Base-by-base conservation (phyloP, 2,888 invertebrate species). In the Diplazon laetatorius region DNA sequence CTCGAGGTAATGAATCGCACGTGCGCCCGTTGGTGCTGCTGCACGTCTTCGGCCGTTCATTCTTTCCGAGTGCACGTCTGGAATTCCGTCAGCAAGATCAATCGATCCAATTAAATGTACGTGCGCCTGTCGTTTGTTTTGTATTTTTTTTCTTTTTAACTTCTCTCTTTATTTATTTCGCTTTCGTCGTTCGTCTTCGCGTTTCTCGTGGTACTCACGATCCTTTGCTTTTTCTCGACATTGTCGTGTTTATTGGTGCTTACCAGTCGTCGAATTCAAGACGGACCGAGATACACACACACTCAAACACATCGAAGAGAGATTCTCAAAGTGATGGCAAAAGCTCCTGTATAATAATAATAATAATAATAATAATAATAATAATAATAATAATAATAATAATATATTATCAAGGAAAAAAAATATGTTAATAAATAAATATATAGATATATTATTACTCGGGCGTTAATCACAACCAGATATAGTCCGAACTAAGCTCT, bases 41-140 rank as follows among this genome's bases (percentile, higher is more conserved):
- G 48, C 48, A 66, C 42, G 35, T 68, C 44, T 65, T 65, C 70
- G 63, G 14, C 50, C 35, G 18, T 77, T 44, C 39, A 55, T 76
- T 65, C 60, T 16, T 30, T 57, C 55, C 50, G 62, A 48, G 25
- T 46, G 42, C 78, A 57, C 75, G 62, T 52, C 63, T 68, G 78
- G 75, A 76, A 79, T 79, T 76, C 68, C 46, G 71, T 60, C 68
- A 68, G 42, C 48, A 69, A 76, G 68, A 76, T 79, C 62, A 59
- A 76, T 76, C 78, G 78, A 72, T 76, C 72, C 78, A 76, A 79
- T 76, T 76, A 75, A 68, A 68, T 12, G 73, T 72, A 78, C 75
- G 78, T 78, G 78, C 39, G 78, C 39, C 42, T 46, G 50, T 60
- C 30, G 48, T 48, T 50, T 16, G 39, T 25, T 35, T 39, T 30